A percentile compares a stretch with the other conserved stretches of the same genome.
Conservation (phyloP, 2,797 vertebrate species). For the Liasis olivaceus region DNA sequence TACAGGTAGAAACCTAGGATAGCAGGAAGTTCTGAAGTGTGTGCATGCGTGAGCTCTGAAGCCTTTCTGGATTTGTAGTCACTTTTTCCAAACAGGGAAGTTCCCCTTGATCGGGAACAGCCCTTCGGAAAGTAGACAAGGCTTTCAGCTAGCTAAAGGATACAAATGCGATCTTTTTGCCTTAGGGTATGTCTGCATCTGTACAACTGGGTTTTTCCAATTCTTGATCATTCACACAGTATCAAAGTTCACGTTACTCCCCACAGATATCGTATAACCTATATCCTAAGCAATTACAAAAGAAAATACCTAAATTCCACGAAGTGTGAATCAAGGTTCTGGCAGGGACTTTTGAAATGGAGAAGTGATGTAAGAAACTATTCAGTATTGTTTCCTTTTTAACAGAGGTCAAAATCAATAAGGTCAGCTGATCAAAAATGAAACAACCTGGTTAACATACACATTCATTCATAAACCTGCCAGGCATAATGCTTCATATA, state of each 20-base stretch:
- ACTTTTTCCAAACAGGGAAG: not conserved
- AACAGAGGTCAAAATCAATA: not conserved
- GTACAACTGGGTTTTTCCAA: not conserved
- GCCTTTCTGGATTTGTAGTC: not conserved
- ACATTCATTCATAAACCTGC: not conserved
- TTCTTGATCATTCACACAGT: not conserved
- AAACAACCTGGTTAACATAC: not conserved
- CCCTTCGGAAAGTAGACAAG: not conserved
- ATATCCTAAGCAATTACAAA: not conserved
- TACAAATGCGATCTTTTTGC: not conserved
- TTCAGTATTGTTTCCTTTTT: not conserved
- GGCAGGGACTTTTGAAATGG: not conserved
- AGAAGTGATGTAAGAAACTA: not conserved
- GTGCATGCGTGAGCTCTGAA: not conserved
- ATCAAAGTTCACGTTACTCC: not conserved
- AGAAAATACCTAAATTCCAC: not conserved
- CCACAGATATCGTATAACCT: not conserved
- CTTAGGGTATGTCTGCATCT: not conserved
- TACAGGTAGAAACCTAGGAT: not conserved
- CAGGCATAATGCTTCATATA: slow-evolving; percentile 15
- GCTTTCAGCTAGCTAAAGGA: not conserved
- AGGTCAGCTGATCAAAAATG: not conserved
- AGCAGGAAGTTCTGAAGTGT: not conserved
- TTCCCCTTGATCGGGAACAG: not conserved
- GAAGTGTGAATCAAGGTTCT: not conserved